A percentile compares a stretch with the other conserved stretches of the same genome.
phyloP scores from a whole-genome alignment of 2,113 vertebrate species.

The Apus apus region DNA sequence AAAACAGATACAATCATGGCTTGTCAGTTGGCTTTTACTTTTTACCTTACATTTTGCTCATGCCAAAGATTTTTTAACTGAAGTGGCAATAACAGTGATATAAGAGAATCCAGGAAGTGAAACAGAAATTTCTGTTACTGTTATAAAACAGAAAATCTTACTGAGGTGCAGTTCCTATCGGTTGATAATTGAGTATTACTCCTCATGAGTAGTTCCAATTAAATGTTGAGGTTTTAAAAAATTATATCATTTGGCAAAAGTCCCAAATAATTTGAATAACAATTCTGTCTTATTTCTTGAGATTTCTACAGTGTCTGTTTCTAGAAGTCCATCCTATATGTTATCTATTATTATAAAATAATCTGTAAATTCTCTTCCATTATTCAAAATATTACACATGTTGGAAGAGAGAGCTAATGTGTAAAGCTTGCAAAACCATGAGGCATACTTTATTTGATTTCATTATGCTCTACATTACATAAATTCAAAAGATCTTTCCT shows the following conservation, averaged over 20 bases:
- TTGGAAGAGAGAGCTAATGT: background rate
- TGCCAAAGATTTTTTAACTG: background rate
- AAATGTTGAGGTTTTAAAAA: conserved; percentile 1
- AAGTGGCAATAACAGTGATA: conserved; percentile 4
- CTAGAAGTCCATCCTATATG: background rate
- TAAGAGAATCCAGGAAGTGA: background rate
- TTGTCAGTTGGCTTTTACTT: conserved; percentile 5
- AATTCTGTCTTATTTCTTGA: background rate
- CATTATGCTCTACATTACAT: background rate
- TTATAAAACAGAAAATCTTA: conserved; percentile 34
- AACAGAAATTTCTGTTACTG: background rate
- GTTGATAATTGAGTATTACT: background rate
- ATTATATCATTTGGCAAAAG: conserved; percentile 38
- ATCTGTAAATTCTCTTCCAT: background rate
- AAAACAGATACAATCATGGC: background rate
- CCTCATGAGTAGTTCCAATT: conserved; percentile 38
- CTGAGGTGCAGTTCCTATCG: background rate
- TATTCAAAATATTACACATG: background rate
- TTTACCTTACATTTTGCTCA: conserved; percentile 15
- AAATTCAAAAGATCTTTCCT: conserved; percentile 4
- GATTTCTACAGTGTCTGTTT: background rate
- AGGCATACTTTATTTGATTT: conserved; percentile 47
- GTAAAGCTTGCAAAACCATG: conserved; percentile 4
- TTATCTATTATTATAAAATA: background rate
- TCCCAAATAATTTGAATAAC: background rate